Evolutionary conservation across 2,888 invertebrate species (phyloP).

Genomic region (Phyllotreta cruciferae): DNA sequence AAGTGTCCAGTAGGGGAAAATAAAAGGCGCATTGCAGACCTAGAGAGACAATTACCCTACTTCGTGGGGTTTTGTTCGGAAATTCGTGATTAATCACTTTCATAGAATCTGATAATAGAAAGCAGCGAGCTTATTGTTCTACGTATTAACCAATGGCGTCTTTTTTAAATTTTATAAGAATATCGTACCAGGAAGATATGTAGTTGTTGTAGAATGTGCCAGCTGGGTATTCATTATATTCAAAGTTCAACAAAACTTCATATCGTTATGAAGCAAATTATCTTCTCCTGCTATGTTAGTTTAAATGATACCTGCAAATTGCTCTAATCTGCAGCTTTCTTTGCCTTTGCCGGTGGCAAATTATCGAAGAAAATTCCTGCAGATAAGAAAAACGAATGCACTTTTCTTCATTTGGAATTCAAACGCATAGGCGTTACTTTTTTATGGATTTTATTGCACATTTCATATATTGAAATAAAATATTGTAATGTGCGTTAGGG

Average conservation of each 20-base stretch:
- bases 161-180: conserved; percentile 10
- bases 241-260: conserved; percentile 1
- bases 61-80: conserved; percentile 34
- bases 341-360: conserved; percentile 23
- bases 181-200: no score
- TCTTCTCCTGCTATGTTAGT: conserved; percentile 21
- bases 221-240: background rate
- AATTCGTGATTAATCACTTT: conserved; percentile 35
- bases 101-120: conserved; percentile 34
- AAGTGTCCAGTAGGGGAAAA: no score
- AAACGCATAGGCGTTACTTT: background rate
- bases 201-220: no score
- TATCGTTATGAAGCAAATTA: conserved; percentile 20
- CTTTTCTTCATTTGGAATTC: conserved; percentile 12
- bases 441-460: background rate
- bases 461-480: background rate
- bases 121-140: conserved; percentile 26
- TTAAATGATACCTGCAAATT: conserved; percentile 18
- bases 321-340: conserved; percentile 21
- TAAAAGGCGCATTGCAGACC: background rate
- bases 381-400: conserved; percentile 24
- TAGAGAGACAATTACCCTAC: conserved; percentile 33
- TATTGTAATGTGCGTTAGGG: no score
- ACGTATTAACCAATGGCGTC: conserved; percentile 8
- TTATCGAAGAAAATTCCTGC: conserved; percentile 17